These are phyloP conservation scores for Phataginus tricuspis DNA, from an alignment of 2,797 vertebrate species.

Conservation along the genomic window DNA sequence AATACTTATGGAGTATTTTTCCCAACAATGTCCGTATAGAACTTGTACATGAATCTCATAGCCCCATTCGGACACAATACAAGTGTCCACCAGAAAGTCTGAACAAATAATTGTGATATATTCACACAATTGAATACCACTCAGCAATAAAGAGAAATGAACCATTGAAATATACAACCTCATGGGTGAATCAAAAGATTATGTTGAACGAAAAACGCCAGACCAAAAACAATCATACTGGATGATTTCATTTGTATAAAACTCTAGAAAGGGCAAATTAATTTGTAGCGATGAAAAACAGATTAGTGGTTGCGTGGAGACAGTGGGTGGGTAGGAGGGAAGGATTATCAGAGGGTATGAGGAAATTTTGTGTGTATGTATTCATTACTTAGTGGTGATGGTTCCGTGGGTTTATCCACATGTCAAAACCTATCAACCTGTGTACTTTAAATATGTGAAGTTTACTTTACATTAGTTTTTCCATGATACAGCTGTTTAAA, in stretches of 20 bases:
- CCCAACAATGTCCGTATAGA: background rate
- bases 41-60: background rate
- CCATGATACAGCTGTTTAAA: background rate
- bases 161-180: slow-evolving; percentile 4
- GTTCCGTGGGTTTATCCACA: background rate
- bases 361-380: background rate
- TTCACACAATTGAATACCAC: background rate
- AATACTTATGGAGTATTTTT: background rate
- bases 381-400: background rate
- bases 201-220: slow-evolving; percentile 2
- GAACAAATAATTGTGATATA: background rate
- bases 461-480: slow-evolving; percentile 10
- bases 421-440: background rate
- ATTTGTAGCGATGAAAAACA: background rate
- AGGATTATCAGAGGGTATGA: background rate
- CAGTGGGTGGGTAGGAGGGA: background rate
- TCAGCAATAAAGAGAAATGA: background rate
- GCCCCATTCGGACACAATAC: background rate
- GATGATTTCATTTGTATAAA: slow-evolving; percentile 18
- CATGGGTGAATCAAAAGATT: background rate
- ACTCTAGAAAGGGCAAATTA: slow-evolving; percentile 22
- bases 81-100: background rate
- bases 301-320: background rate
- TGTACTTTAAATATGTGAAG: background rate
- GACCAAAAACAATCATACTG: background rate